Conservation (phyloP, 2,888 invertebrate species). For the Ryuthela nishihirai region DNA sequence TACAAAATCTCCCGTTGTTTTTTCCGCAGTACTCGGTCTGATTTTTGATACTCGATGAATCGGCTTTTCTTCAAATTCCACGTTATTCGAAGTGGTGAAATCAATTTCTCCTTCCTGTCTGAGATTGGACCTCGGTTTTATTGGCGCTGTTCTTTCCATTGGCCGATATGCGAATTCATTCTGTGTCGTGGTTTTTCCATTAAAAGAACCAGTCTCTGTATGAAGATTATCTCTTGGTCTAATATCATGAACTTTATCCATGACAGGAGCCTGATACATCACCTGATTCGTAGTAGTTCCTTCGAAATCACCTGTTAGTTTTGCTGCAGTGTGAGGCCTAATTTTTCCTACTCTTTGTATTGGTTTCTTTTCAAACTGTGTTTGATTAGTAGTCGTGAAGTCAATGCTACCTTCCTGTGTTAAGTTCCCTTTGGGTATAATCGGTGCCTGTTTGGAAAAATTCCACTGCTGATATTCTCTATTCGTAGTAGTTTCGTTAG, state of each 20-base stretch:
- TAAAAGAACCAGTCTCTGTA: constrained; percentile 16
- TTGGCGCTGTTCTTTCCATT: constrained; percentile 21
- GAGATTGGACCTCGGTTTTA: constrained; percentile 29
- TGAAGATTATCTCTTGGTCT: constrained; percentile 22
- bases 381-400: constrained; percentile 18
- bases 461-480: constrained; percentile 33
- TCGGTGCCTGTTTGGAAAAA: constrained; percentile 16
- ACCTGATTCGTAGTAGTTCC: constrained; percentile 27
- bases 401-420: constrained; percentile 35
- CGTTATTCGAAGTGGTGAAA: constrained; percentile 30
- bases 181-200: constrained; percentile 13
- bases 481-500: constrained; percentile 13
- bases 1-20: constrained; percentile 13
- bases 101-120: constrained; percentile 37
- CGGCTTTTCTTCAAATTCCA: constrained; percentile 16
- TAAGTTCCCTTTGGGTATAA: constrained; percentile 31
- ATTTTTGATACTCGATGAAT: constrained; percentile 2
- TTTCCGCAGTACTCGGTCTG: constrained; percentile 20
- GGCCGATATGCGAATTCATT: constrained; percentile 18
- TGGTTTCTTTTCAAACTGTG: constrained; percentile 6
- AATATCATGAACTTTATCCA: constrained; percentile 17
- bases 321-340: constrained; percentile 5
- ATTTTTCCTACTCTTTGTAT: constrained; percentile 2
- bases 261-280: constrained; percentile 3
- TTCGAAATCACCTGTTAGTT: constrained; percentile 11